Conservation (phyloP, 2,888 invertebrate genomes). For the Nezara viridula region DNA sequence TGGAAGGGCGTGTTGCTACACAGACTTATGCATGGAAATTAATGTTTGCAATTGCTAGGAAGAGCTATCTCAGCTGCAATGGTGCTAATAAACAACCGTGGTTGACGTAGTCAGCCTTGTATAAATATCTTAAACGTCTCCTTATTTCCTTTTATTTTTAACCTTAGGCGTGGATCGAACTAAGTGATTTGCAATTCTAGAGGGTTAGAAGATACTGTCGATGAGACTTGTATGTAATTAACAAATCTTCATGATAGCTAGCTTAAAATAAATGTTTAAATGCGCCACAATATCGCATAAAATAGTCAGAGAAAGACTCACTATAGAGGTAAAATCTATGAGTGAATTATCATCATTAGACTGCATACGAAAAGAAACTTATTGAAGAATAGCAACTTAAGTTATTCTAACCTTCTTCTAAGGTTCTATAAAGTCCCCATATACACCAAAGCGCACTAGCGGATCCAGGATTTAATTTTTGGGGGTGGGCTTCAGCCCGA, state of each 20-base stretch:
- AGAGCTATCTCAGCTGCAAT: background rate
- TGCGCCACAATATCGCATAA: too few species aligned
- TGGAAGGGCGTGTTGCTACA: background rate
- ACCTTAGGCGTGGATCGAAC: background rate
- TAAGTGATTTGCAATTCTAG: background rate
- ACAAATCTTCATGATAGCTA: background rate
- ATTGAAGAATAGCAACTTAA: too few species aligned
- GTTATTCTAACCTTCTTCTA: too few species aligned
- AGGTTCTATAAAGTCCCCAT: too few species aligned
- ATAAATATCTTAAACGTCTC: background rate
- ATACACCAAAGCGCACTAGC: too few species aligned
- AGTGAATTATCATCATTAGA: too few species aligned
- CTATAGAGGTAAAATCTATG: too few species aligned
- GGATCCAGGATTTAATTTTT: too few species aligned
- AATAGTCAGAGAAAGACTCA: too few species aligned
- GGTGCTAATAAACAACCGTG: background rate
- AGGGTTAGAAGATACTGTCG: background rate
- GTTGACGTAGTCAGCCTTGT: background rate
- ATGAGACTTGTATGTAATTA: background rate
- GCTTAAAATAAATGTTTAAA: too few species aligned
- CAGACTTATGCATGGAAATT: conserved; percentile 9
- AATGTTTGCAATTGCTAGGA: conserved; percentile 3
- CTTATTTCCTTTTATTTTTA: background rate
- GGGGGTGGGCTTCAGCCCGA: too few species aligned
- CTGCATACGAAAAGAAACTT: too few species aligned